Percentiles rank a stretch among this genome's conserved stretches.
phyloP scores from a whole-genome alignment of 2,888 invertebrate genomes.

The Ophioninae sp. region DNA sequence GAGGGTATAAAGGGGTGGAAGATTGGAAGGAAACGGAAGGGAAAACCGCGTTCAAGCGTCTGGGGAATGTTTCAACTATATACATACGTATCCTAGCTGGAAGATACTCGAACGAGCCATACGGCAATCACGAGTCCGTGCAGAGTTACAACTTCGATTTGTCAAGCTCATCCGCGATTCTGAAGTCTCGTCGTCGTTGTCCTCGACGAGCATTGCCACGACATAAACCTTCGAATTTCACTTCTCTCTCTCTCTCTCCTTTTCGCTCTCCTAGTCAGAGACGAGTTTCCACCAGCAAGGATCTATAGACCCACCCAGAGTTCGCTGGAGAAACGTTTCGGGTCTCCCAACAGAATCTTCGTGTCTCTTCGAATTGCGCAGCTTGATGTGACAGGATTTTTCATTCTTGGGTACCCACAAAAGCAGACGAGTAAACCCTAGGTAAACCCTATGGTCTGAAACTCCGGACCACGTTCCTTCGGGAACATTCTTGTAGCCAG shows the following conservation, averaged over 20 bases:
- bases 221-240: slow-evolving; percentile 59
- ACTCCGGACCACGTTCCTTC: neutral
- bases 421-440: neutral
- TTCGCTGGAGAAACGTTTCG: slow-evolving; percentile 38
- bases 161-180: slow-evolving; percentile 49
- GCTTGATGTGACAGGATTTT: slow-evolving; percentile 27
- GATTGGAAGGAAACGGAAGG: slow-evolving; percentile 51
- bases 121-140: slow-evolving; percentile 75
- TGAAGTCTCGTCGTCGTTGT: slow-evolving; percentile 37
- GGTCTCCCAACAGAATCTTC: slow-evolving; percentile 16
- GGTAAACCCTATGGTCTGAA: neutral
- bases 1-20: neutral
- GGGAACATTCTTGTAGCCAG: neutral
- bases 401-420: neutral
- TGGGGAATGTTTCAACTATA: slow-evolving; percentile 49
- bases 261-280: slow-evolving; percentile 25
- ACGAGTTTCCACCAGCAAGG: slow-evolving; percentile 41
- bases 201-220: slow-evolving; percentile 44
- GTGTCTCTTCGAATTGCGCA: neutral
- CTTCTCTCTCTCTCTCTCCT: slow-evolving; percentile 22
- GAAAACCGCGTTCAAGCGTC: slow-evolving; percentile 51
- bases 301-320: slow-evolving; percentile 13
- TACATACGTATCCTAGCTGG: slow-evolving; percentile 14
- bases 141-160: slow-evolving; percentile 68
- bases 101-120: slow-evolving; percentile 58